Evolutionary conservation across 2,113 vertebrate genomes (phyloP), one percentile per base, ranked within the genome.

Genomic region (Nestor notabilis): DNA sequence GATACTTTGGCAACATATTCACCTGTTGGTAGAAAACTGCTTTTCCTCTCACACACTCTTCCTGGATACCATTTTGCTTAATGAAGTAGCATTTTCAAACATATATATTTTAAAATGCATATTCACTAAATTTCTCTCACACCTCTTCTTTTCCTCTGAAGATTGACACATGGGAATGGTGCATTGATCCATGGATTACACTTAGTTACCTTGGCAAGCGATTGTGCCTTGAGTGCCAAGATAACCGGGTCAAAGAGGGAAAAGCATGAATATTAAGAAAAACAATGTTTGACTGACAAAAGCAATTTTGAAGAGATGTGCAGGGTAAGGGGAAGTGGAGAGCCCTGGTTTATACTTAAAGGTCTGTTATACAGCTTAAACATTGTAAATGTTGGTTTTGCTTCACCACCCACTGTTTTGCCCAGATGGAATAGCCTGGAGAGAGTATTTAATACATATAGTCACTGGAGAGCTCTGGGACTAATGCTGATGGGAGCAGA

Each of bases 131-230:
- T 78, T 86, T 89, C 44, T 89, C 78, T 66, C 39, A 15, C 5
- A 7, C 65, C 58, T 91, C 56, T 75, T 89, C 90, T 90, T 65
- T 71, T 76, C 49, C 81, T 93, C 65, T 94, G 61, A 82, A 91
- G 55, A 27, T 89, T 85, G 82, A 94, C 72, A 71, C 82, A 16
- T 63, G 58, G 78, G 82, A 95, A 95, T 27, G 31, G n/a, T 76
- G 53, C 74, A 87, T 82, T 83, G 93, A 91, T 96, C 84, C 77
- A 41, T n/a, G 58, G 90, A 91, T 97, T 93, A 90, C 64, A 89
- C 93, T 93, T 93, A 92, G 65, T 97, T 97, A 97, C 87, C 82
- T 97, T 97, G 97, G 97, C 97, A 90, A 84, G 72, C 33, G 52
- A 35, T 74, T 68, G 31, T 39, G 21, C 35, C 55, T 61, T 31